phyloP scores from a whole-genome alignment of 2,113 vertebrate genomes.

The Azemiops feae region DNA sequence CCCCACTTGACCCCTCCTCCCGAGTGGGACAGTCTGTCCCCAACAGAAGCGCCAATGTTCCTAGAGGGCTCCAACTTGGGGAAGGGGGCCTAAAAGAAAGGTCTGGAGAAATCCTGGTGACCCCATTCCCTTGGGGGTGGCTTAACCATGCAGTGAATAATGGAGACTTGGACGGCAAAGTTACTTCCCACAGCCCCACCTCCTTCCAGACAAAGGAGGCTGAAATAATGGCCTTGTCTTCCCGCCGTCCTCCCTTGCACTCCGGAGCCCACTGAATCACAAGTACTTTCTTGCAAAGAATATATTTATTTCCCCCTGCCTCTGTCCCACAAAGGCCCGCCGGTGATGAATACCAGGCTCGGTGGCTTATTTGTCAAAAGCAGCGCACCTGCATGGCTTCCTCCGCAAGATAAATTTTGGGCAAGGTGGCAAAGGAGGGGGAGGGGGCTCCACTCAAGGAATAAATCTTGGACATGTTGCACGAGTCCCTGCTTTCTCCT shows the following conservation, averaged over 20 bases:
- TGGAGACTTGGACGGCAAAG: constrained; percentile 54
- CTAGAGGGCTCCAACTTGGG: not conserved
- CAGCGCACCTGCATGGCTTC: constrained; percentile 87
- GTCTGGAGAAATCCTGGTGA: not conserved
- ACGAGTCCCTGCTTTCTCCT: constrained; percentile 76
- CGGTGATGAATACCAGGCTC: constrained; percentile 79
- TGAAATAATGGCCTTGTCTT: constrained; percentile 67
- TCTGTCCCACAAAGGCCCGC: constrained; percentile 80
- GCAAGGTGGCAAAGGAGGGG: constrained; percentile 55
- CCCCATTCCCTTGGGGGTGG: constrained; percentile 43
- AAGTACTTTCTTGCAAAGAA: constrained; percentile 79
- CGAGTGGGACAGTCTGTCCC: not conserved
- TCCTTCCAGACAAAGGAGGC: constrained; percentile 53
- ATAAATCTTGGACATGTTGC: constrained; percentile 83
- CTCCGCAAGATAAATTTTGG: constrained; percentile 86
- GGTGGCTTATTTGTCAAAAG: constrained; percentile 89
- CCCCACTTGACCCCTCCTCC: not conserved
- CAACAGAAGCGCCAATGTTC: not conserved
- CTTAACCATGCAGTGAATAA: constrained; percentile 56
- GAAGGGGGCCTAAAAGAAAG: not conserved
- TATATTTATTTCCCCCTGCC: constrained; percentile 89
- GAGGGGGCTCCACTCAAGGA: constrained; percentile 73
- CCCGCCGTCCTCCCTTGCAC: not conserved
- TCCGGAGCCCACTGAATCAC: constrained; percentile 73
- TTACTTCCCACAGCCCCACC: constrained; percentile 53